Percentiles rank a stretch among this genome's conserved stretches.
Conservation (phyloP, 2,797 vertebrate genomes). For the Myotis daubentonii region DNA sequence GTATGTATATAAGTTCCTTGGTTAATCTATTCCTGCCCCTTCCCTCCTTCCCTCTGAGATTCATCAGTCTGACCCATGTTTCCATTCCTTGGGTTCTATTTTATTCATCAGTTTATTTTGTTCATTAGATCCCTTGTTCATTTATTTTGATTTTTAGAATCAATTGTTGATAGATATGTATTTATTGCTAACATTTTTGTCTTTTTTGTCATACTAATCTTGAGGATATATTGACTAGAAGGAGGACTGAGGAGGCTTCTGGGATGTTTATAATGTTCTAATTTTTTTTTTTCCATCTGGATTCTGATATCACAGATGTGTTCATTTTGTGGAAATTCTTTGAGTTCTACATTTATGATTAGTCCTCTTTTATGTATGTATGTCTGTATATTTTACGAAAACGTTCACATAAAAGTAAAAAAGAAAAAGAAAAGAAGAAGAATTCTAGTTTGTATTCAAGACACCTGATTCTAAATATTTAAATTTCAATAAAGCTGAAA, state of each 20-base stretch:
- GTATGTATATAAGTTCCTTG: too few relatives aligned
- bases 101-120: too few relatives aligned
- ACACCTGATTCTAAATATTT: neutral
- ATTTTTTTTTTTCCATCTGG: neutral
- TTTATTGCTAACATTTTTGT: too few relatives aligned
- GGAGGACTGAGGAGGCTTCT: neutral
- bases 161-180: too few relatives aligned
- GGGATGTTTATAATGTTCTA: neutral
- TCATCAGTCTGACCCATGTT: too few relatives aligned
- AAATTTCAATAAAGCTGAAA: neutral
- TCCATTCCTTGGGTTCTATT: too few relatives aligned
- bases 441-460: neutral
- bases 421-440: neutral
- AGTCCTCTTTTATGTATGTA: neutral
- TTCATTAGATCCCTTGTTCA: too few relatives aligned
- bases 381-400: neutral
- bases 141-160: too few relatives aligned
- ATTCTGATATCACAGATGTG: neutral
- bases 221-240: neutral
- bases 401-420: neutral
- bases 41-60: too few relatives aligned
- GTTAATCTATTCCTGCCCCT: too few relatives aligned
- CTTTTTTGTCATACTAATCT: too few relatives aligned
- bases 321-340: neutral
- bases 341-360: neutral